phyloP scores from a whole-genome alignment of 2,888 invertebrate genomes.

The Nemotelus pantherinus region DNA sequence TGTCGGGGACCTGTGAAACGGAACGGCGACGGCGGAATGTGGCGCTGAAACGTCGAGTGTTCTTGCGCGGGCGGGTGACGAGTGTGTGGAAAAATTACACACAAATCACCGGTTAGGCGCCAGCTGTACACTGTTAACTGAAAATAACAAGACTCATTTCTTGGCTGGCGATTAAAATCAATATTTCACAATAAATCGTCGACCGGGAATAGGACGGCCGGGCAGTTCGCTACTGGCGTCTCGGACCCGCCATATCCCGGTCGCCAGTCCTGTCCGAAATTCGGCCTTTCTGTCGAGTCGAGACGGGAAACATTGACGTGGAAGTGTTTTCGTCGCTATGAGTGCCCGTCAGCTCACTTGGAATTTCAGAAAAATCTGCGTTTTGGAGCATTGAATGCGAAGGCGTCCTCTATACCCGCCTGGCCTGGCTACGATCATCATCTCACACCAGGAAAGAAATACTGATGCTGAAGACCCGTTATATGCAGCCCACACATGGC shows the following conservation, averaged over 20 bases:
- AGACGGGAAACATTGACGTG: not conserved
- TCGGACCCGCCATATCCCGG: not conserved
- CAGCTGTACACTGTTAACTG: constrained; percentile 46
- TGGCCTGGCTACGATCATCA: too few relatives aligned
- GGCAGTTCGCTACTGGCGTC: too few relatives aligned
- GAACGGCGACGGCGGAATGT: constrained; percentile 27
- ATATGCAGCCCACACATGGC: too few relatives aligned
- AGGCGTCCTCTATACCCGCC: not conserved
- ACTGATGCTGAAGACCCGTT: too few relatives aligned
- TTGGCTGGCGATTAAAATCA: constrained; percentile 37
- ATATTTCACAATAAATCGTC: constrained; percentile 34
- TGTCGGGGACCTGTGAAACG: not conserved
- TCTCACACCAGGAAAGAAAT: too few relatives aligned
- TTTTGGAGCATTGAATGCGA: not conserved
- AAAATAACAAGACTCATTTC: constrained; percentile 44
- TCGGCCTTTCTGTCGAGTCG: not conserved
- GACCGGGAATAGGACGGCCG: not conserved
- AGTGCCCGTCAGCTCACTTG: not conserved
- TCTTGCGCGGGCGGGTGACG: constrained; percentile 29
- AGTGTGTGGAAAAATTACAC: constrained; percentile 44
- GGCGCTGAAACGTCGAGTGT: not conserved
- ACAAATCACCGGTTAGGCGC: constrained; percentile 47
- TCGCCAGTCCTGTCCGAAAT: not conserved
- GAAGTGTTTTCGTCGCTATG: not conserved
- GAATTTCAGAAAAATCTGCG: constrained; percentile 15